Percentiles rank a stretch among this genome's conserved stretches.
Evolutionary conservation across 2,113 vertebrate species (phyloP).

Genomic region (Neoarius graeffei): DNA sequence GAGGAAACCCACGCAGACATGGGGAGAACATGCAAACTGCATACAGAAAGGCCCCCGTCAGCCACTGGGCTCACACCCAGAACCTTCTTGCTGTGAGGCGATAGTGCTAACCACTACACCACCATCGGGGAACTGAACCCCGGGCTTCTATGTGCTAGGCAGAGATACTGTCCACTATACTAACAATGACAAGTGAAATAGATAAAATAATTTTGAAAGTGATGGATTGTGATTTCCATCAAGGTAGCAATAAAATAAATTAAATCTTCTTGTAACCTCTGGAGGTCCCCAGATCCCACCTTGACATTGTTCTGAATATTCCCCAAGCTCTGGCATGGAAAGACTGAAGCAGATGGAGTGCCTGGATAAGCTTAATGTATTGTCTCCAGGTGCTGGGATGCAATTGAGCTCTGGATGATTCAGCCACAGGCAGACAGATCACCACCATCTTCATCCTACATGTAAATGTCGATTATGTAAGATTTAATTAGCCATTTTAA

Average conservation of each 20-base stretch:
- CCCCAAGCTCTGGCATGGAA: constrained; percentile 9
- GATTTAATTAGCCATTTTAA: constrained; percentile 31
- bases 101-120: too few species aligned
- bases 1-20: too few species aligned
- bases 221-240: not conserved
- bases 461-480: constrained; percentile 44
- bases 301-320: not conserved
- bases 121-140: too few species aligned
- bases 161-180: too few species aligned
- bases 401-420: constrained; percentile 8
- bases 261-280: not conserved
- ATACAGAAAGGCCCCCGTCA: too few species aligned
- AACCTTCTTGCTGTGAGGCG: too few species aligned
- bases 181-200: not conserved
- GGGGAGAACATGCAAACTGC: too few species aligned
- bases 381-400: constrained; percentile 21
- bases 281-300: not conserved
- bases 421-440: not conserved
- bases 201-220: not conserved
- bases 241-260: not conserved
- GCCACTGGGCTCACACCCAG: too few species aligned
- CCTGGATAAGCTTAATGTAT: constrained; percentile 24
- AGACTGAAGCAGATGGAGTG: constrained; percentile 16
- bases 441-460: not conserved
- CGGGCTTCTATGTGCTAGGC: too few species aligned